A percentile compares a stretch with the other conserved stretches of the same genome.
Evolutionary conservation across 2,113 vertebrate species (phyloP).

Genomic region (Lagenorhynchus albirostris): DNA sequence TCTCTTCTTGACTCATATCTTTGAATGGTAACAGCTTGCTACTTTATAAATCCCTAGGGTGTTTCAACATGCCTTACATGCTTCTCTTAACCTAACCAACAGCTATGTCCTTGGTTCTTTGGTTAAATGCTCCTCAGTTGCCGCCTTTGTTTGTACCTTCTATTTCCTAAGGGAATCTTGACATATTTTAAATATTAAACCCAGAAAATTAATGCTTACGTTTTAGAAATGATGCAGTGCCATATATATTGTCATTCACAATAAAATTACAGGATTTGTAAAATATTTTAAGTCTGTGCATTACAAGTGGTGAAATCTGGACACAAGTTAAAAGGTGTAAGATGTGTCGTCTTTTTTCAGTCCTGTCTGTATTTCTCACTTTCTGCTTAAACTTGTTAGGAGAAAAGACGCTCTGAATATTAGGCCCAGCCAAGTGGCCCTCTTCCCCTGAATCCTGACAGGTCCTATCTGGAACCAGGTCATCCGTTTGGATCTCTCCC

Average conservation of each 20-base stretch:
- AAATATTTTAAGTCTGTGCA: not conserved
- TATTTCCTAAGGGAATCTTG: not conserved
- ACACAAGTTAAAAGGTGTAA: not conserved
- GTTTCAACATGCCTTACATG: not conserved
- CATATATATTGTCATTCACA: not conserved
- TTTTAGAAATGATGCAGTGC: not conserved
- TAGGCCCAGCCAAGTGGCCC: not conserved
- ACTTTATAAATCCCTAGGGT: not conserved
- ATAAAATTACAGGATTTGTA: not conserved
- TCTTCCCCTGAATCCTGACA: not conserved
- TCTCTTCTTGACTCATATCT: not conserved
- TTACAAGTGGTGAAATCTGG: not conserved
- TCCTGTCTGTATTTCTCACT: not conserved
- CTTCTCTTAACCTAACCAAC: not conserved
- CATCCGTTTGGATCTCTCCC: not conserved
- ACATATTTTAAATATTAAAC: not conserved
- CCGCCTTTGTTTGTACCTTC: not conserved
- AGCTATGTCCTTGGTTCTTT: not conserved
- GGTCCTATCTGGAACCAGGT: not conserved
- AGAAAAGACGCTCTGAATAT: not conserved
- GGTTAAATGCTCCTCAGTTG: not conserved
- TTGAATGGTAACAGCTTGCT: not conserved
- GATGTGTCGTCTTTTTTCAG: not conserved
- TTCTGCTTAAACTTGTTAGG: not conserved
- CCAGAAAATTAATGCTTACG: not conserved